Base-by-base conservation (phyloP, 2,113 vertebrate genomes). In the Mugil cephalus region DNA sequence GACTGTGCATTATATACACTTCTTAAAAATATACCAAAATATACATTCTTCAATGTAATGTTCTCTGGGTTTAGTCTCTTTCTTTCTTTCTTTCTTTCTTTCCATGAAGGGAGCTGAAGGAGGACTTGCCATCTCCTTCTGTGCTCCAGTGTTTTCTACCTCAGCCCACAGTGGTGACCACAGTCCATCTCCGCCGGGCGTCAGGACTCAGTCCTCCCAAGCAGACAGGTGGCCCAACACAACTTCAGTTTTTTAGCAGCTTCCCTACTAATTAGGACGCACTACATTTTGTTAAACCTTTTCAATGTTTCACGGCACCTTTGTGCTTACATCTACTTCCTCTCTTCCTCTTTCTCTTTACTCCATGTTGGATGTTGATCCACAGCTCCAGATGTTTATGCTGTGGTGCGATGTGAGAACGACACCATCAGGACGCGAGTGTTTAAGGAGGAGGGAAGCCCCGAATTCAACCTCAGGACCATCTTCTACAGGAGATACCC, bases 401-500 rank as follows among this genome's bases (percentile, higher is more conserved):
- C 91, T 10, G 45, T 93, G 1, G 82, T 95, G 24, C 88, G 88
- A 2, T 95, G 94, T 69, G 95, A 95, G 64, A 87, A 88, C 1
- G 38, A 89, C 58, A 66, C 74, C 39, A 61, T 95, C 30, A 88
- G 79, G 69, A 94, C 95, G 0, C 76, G n/a, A 0, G 85, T 94
- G 30, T 92, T 94, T 71, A 88, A 89, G 62, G 83, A 69, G 6
- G 79, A 90, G 10, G 80, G 82, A 63, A 94, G 84, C 82, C 95
- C 94, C 0, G 93, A 95, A 62, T 95, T 95, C 76, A 94, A 95
- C 85, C 78, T 93, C 34, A 92, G 94, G 56, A 70, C 88, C 17
- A 90, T 95, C 52, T 95, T 95, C 86, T 95, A 95, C 85, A 92
- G 93, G 62, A 92, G 91, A 80, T 71, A 83, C 36, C 93, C 91